phyloP scores from a whole-genome alignment of 2,888 invertebrate genomes.

The Caenorhabditis uteleia region DNA sequence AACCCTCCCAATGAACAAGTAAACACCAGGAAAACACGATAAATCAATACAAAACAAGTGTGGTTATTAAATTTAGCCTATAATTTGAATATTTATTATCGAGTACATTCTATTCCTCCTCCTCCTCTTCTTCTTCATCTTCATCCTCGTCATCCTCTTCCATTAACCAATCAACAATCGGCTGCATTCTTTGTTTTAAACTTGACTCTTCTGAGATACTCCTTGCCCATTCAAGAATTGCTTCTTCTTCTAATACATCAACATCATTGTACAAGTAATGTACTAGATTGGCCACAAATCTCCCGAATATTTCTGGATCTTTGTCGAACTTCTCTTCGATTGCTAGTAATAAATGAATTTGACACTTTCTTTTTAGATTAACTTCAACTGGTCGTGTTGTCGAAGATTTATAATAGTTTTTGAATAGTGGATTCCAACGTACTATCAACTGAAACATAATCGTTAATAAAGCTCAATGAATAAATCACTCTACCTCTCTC shows the following conservation, averaged over 20 bases:
- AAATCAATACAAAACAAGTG: too few relatives aligned
- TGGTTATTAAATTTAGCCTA: constrained; percentile 3
- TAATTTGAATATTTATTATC: not conserved
- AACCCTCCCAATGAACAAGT: too few relatives aligned
- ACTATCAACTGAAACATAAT: constrained; percentile 44
- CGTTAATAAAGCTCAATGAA: too few relatives aligned
- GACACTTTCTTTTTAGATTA: constrained; percentile 26
- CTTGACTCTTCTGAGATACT: constrained; percentile 28
- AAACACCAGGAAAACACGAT: too few relatives aligned
- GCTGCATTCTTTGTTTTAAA: constrained; percentile 30
- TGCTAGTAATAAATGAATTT: constrained; percentile 57
- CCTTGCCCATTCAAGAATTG: constrained; percentile 53
- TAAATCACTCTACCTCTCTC: too few relatives aligned
- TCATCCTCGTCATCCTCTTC: constrained; percentile 44
- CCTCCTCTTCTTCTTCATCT: constrained; percentile 38
- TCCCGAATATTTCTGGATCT: constrained; percentile 5
- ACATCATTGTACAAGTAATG: constrained; percentile 50
- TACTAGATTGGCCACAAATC: constrained; percentile 39
- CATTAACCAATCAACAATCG: constrained; percentile 53
- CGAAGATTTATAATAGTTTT: constrained; percentile 53
- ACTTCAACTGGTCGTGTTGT: constrained; percentile 11
- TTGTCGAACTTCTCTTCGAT: constrained; percentile 48
- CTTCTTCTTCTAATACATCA: constrained; percentile 45
- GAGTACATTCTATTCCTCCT: constrained; percentile 9
- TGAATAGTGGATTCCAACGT: constrained; percentile 52